phyloP scores from a whole-genome alignment of 2,113 vertebrate species.

The Corythoichthys haematopterus region DNA sequence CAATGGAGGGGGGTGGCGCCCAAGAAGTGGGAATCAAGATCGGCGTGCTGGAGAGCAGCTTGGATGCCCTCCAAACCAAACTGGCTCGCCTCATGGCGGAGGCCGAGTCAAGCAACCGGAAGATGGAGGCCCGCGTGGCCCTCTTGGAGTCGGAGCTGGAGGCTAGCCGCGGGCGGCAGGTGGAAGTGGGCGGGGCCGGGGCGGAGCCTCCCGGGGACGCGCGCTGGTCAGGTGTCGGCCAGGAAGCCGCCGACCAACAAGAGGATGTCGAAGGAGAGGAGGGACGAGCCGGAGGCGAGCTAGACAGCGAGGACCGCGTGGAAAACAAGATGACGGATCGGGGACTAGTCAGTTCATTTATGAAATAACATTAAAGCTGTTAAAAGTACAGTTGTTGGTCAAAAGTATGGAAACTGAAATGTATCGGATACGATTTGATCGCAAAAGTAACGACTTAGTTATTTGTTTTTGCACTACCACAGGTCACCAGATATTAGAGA shows the following conservation, averaged over 20 bases:
- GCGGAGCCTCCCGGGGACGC: slow-evolving; percentile 7
- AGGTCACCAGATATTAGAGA: too few relatives aligned
- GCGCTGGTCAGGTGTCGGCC: slow-evolving; percentile 40
- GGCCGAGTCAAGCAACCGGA: slow-evolving; percentile 77
- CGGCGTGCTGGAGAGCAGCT: slow-evolving; percentile 62
- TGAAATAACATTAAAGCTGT: too few relatives aligned
- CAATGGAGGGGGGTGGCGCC: slow-evolving; percentile 37
- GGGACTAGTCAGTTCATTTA: background rate
- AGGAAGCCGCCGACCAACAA: slow-evolving; percentile 32
- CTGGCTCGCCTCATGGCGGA: slow-evolving; percentile 83
- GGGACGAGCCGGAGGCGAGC: slow-evolving; percentile 17
- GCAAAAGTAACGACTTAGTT: too few relatives aligned
- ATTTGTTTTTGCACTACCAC: too few relatives aligned
- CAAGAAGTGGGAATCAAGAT: slow-evolving; percentile 65
- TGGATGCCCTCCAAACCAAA: slow-evolving; percentile 80
- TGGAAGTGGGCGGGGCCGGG: background rate
- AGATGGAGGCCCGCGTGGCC: slow-evolving; percentile 74
- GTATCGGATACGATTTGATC: too few relatives aligned
- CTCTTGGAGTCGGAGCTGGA: slow-evolving; percentile 72
- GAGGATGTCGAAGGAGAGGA: slow-evolving; percentile 56
- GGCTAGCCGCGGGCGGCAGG: slow-evolving; percentile 32
- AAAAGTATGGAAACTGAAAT: too few relatives aligned
- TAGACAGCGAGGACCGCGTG: slow-evolving; percentile 34
- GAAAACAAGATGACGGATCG: slow-evolving; percentile 19
- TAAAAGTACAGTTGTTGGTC: too few relatives aligned